These are phyloP conservation scores for Scytalopus superciliaris DNA, from an alignment of 2,113 vertebrate species.

Conservation along the genomic window DNA sequence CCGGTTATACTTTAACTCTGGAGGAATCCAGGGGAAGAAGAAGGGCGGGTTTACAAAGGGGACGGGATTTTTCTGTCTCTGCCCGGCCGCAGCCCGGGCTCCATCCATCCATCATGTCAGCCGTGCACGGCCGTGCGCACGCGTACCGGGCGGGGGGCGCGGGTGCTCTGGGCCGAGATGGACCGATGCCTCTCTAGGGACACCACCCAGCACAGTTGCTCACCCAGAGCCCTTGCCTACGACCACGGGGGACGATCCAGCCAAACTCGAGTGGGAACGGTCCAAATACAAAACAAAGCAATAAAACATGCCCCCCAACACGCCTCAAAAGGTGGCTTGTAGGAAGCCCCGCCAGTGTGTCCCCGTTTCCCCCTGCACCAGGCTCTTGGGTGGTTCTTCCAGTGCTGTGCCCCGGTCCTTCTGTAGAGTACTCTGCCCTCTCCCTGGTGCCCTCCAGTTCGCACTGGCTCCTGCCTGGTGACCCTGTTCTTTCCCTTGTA, in stretches of 20 bases:
- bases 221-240: not conserved
- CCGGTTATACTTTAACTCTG: conserved; percentile 97
- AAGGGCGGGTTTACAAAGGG: conserved; percentile 76
- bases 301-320: not conserved
- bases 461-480: not conserved
- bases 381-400: not conserved
- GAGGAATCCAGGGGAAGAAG: conserved; percentile 72
- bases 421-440: too few species aligned
- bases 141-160: not conserved
- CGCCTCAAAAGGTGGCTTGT: not conserved
- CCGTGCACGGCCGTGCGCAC: conserved; percentile 10
- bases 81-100: conserved; percentile 60
- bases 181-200: not conserved
- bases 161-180: not conserved
- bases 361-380: not conserved
- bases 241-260: too few species aligned
- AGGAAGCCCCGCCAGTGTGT: not conserved
- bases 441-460: not conserved
- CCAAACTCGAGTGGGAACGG: not conserved
- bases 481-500: not conserved
- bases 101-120: conserved; percentile 80
- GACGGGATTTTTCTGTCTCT: conserved; percentile 65
- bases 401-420: not conserved
- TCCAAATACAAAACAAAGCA: not conserved
- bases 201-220: not conserved